phyloP scores from a whole-genome alignment of 2,113 vertebrate species.

The Vimba vimba region DNA sequence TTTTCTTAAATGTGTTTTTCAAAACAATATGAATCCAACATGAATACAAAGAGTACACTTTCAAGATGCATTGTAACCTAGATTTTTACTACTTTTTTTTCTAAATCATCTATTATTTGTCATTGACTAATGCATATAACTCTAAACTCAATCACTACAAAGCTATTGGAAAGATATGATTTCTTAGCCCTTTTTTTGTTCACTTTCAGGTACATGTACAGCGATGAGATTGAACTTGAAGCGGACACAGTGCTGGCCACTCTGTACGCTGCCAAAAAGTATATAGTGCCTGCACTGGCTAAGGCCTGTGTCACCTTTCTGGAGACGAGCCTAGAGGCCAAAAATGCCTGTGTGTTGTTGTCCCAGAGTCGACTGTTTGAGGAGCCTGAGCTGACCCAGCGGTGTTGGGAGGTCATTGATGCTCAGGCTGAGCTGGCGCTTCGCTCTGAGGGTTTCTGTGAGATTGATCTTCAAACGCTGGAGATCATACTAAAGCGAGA shows the following conservation, averaged over 20 bases:
- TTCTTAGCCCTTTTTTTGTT: not conserved
- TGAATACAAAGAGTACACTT: not conserved
- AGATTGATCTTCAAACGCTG: conserved; percentile 89
- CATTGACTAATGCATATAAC: not conserved
- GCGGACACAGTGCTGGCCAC: conserved; percentile 93
- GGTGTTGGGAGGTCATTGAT: conserved; percentile 97
- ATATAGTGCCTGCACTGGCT: conserved; percentile 91
- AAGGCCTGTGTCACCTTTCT: conserved; percentile 91
- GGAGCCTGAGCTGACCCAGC: conserved; percentile 91
- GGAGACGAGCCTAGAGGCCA: conserved; percentile 93
- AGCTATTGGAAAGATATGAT: not conserved
- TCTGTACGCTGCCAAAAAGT: conserved; percentile 94
- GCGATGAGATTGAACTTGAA: conserved; percentile 93
- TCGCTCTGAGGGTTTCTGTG: conserved; percentile 89
- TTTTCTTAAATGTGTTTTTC: not conserved
- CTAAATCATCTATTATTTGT: not conserved
- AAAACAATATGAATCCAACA: not conserved
- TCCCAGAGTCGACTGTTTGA: conserved; percentile 95
- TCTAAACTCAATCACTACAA: not conserved
- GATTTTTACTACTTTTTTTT: not conserved
- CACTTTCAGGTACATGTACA: conserved; percentile 88
- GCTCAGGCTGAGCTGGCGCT: conserved; percentile 93
- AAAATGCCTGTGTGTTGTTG: conserved; percentile 92
- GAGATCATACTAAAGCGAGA: conserved; percentile 91
- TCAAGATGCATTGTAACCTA: not conserved